Conservation (phyloP, 2,797 vertebrate species). For the Salmo trutta region DNA sequence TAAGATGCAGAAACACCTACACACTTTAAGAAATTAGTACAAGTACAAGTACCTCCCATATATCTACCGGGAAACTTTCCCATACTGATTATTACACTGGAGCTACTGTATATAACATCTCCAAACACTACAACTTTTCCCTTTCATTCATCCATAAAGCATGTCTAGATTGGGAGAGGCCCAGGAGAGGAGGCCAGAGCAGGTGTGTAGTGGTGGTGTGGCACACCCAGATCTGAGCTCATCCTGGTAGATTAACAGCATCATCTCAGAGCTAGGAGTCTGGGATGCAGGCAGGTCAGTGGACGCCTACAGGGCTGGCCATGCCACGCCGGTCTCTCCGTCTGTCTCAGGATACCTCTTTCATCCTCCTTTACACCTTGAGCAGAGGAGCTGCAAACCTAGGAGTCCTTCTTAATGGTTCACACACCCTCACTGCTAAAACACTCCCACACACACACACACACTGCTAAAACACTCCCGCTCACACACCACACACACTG, state of each 20-base stretch:
- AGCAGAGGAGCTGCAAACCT: constrained; percentile 3
- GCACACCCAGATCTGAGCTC: background rate
- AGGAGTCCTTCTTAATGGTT: background rate
- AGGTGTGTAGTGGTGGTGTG: background rate
- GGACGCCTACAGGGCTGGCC: constrained; percentile 5
- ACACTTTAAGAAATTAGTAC: background rate
- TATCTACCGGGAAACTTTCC: background rate
- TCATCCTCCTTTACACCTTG: background rate
- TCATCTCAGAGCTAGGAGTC: background rate
- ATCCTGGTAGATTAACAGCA: background rate
- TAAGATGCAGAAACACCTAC: background rate
- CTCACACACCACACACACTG: background rate
- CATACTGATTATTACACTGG: background rate
- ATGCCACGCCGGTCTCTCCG: background rate
- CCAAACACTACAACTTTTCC: background rate
- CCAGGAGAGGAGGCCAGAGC: background rate
- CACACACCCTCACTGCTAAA: background rate
- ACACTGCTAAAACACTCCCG: no score
- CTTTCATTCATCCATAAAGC: no score
- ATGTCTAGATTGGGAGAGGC: no score
- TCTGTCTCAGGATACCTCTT: background rate
- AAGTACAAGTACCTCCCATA: background rate
- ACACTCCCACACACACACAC: background rate
- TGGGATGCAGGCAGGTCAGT: background rate
- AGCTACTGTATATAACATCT: background rate